Evolutionary conservation across 2,113 vertebrate species (phyloP), one percentile per base, ranked within the genome.

Genomic region (Salvator merianae): DNA sequence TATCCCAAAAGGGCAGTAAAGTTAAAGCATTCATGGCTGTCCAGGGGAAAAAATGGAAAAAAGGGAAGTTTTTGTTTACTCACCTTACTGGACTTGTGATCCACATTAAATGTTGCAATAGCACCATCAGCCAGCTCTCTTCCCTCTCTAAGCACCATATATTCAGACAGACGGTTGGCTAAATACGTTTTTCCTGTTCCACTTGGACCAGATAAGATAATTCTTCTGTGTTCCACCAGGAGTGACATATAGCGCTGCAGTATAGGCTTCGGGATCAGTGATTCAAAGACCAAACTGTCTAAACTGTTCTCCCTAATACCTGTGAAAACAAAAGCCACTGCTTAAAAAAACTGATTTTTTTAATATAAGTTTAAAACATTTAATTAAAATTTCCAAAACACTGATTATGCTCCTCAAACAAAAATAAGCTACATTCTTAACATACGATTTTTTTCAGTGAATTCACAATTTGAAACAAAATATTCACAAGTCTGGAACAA

Each of bases 11-110:
- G n/a, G n/a, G n/a, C n/a, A n/a, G n/a, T n/a, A n/a, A n/a, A n/a
- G n/a, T n/a, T n/a, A n/a, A n/a, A n/a, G n/a, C n/a, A n/a, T n/a
- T n/a, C n/a, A n/a, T n/a, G n/a, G n/a, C n/a, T n/a, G n/a, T n/a
- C n/a, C n/a, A n/a, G n/a, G n/a, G n/a, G n/a, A n/a, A n/a, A n/a
- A n/a, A n/a, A n/a, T n/a, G n/a, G n/a, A n/a, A n/a, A n/a, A n/a
- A n/a, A n/a, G n/a, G n/a, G n/a, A n/a, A n/a, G n/a, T n/a, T n/a
- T n/a, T n/a, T 43, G 7, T 26, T 0, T 36, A 22, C 94, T 95
- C 85, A 99, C 99, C 97, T 99, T 99, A 94, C 98, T 98, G 89
- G 99, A 99, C 93, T 99, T 99, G 89, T 99, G 99, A 91, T 99
- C 98, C 59, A 99, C 98, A 0, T 98, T 99, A 93, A 99, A 99